Evolutionary conservation across 1,140 invertebrate genomes (phyloP).

Genomic region (Bombus superbus): DNA sequence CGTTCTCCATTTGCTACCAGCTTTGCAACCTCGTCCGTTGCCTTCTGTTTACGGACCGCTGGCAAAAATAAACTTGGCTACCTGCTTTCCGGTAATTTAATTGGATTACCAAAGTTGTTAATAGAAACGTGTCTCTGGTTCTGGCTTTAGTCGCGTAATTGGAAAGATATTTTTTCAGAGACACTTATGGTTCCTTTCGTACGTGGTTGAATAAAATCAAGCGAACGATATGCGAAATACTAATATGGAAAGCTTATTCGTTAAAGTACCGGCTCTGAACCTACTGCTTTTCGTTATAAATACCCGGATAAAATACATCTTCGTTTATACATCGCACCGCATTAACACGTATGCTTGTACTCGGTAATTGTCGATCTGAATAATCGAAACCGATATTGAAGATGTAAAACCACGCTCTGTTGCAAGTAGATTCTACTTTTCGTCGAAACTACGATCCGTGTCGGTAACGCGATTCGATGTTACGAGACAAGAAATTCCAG

Average conservation of each 20-base stretch:
- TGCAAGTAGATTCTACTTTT: neutral
- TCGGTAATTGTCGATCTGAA: too few species aligned
- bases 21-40: slow-evolving; percentile 17
- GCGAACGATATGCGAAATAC: too few species aligned
- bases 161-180: neutral
- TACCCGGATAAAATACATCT: too few species aligned
- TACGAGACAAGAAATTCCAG: neutral
- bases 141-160: neutral
- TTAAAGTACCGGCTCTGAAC: neutral
- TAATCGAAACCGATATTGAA: too few species aligned
- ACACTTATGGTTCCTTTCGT: neutral
- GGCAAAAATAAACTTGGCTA: slow-evolving; percentile 7
- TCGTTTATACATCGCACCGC: too few species aligned
- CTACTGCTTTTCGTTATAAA: neutral
- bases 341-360: too few species aligned
- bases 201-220: neutral
- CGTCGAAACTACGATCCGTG: neutral
- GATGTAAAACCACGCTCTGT: neutral
- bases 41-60: slow-evolving; percentile 16
- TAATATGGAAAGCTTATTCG: neutral
- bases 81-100: neutral
- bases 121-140: neutral
- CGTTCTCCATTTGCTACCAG: neutral
- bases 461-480: neutral
- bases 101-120: neutral